Percentiles rank a stretch among this genome's conserved stretches.
Conservation (phyloP, 2,888 invertebrate genomes). For the Rhamphomyia laevipes region DNA sequence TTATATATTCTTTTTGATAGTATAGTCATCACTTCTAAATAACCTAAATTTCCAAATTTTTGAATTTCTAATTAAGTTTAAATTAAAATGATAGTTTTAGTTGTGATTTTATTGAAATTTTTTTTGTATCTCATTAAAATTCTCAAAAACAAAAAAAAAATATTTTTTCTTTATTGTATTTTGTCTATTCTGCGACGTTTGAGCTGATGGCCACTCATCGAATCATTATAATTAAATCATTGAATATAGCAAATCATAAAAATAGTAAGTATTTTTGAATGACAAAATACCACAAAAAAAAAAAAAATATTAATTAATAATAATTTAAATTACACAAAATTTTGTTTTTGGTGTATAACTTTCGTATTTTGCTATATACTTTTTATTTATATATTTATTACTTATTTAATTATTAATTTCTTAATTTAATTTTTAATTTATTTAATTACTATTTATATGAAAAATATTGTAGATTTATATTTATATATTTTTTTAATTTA, state of each 20-base stretch:
- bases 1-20: too few species aligned
- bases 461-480: constrained; percentile 14
- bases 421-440: constrained; percentile 16
- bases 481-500: constrained; percentile 14
- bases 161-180: constrained; percentile 37
- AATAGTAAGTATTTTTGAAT: constrained; percentile 34
- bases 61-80: too few species aligned
- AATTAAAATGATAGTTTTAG: too few species aligned
- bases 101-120: too few species aligned
- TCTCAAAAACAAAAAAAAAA: constrained; percentile 12
- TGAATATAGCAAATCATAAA: constrained; percentile 27
- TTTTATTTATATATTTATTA: constrained; percentile 1
- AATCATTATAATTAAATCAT: constrained; percentile 33
- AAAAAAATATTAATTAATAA: constrained; percentile 7
- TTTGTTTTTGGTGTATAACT: constrained; percentile 2
- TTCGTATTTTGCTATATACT: neutral
- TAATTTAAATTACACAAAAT: too few species aligned
- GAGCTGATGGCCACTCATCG: constrained; percentile 37
- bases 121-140: constrained; percentile 1
- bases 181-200: constrained; percentile 41
- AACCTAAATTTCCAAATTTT: too few species aligned
- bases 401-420: constrained; percentile 12
- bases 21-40: too few species aligned
- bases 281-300: constrained; percentile 9
- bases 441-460: neutral